Evolutionary conservation across 2,888 invertebrate genomes (phyloP).

Genomic region (Standfussiana lucernea): DNA sequence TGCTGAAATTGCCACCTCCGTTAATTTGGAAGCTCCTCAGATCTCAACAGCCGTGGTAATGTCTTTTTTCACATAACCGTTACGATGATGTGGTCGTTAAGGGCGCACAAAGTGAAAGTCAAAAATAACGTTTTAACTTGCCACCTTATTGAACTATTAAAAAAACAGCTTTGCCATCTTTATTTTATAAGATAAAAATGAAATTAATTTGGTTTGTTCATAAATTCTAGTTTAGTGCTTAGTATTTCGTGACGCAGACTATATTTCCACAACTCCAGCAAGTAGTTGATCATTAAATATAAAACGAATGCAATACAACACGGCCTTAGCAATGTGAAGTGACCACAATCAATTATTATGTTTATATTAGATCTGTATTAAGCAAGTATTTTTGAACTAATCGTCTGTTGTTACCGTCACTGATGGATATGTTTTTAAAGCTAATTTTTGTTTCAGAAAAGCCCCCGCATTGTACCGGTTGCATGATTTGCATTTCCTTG

Average conservation of each 20-base stretch:
- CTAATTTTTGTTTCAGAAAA: conserved; percentile 66
- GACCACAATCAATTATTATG: not conserved
- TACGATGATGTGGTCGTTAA: too few species aligned
- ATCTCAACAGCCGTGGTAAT: too few species aligned
- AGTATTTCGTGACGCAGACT: not conserved
- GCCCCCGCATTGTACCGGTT: conserved; percentile 25
- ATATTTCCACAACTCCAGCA: not conserved
- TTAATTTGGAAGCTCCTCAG: too few species aligned
- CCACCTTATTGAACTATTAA: too few species aligned
- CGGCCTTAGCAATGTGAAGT: not conserved
- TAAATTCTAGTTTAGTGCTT: not conserved
- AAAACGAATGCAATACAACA: not conserved
- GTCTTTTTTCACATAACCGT: too few species aligned
- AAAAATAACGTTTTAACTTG: too few species aligned
- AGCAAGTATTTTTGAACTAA: conserved; percentile 50
- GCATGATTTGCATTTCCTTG: conserved; percentile 80
- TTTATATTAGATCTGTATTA: conserved; percentile 30
- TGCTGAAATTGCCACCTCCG: too few species aligned
- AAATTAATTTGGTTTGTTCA: not conserved
- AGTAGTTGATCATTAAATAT: not conserved
- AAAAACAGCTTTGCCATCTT: too few species aligned
- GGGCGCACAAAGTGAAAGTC: too few species aligned
- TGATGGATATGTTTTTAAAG: not conserved
- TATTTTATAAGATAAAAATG: too few species aligned
- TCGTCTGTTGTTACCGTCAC: conserved; percentile 8